phyloP scores from a whole-genome alignment of 2,797 vertebrate species.

The Schizopygopsis malacanthus region DNA sequence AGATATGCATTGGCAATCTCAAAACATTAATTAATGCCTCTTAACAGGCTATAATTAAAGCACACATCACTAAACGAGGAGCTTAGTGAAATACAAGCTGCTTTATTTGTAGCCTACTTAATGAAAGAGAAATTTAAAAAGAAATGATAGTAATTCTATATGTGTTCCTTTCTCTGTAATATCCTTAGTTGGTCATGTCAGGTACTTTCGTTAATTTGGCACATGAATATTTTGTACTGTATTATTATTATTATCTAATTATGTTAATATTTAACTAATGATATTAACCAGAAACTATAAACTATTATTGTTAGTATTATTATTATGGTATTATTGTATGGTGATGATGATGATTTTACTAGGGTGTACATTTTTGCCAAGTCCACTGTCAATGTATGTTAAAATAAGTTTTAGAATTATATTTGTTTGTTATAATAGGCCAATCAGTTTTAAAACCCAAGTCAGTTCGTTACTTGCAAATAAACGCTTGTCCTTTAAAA shows the following conservation, averaged over 20 bases:
- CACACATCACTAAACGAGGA: not conserved
- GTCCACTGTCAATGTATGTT: not conserved
- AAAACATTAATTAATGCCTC: not conserved
- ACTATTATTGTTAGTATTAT: not conserved
- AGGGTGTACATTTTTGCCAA: not conserved
- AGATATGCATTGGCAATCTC: constrained; percentile 8
- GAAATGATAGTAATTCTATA: not conserved
- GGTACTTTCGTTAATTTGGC: not conserved
- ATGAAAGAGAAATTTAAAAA: not conserved
- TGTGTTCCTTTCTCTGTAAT: not conserved
- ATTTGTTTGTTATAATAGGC: not conserved
- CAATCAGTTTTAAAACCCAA: not conserved
- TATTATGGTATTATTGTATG: not conserved
- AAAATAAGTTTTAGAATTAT: not conserved
- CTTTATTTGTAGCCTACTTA: constrained; percentile 1
- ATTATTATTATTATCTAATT: not conserved
- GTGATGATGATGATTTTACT: not conserved
- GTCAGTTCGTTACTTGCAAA: not conserved
- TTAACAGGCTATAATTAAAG: constrained; percentile 22
- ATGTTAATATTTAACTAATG: not conserved
- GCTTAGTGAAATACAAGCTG: constrained; percentile 1
- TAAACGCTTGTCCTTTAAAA: constrained; percentile 48
- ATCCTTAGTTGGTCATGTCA: not conserved
- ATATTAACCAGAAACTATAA: not conserved
- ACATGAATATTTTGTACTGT: not conserved